A percentile compares a stretch with the other conserved stretches of the same genome.
These are phyloP conservation scores for Anticlea derivata DNA, from an alignment of 2,888 invertebrate genomes.

Conservation along the genomic window DNA sequence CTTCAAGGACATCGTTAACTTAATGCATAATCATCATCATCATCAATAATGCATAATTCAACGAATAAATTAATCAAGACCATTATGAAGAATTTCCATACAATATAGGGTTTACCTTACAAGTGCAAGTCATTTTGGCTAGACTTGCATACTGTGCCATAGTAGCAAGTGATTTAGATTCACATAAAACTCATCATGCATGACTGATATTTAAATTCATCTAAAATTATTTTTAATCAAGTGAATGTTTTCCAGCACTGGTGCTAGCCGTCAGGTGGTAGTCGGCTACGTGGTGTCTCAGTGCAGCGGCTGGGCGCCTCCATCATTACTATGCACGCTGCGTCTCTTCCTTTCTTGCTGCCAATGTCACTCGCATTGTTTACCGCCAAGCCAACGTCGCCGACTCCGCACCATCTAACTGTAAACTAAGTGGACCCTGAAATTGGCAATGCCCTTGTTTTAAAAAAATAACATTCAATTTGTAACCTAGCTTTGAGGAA, in stretches of 20 bases:
- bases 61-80: too few species aligned
- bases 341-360: constrained; percentile 80
- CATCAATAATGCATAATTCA: too few species aligned
- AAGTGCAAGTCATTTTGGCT: too few species aligned
- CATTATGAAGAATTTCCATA: too few species aligned
- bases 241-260: constrained; percentile 32
- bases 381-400: constrained; percentile 51
- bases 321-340: constrained; percentile 68
- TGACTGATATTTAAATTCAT: too few species aligned
- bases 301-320: constrained; percentile 46
- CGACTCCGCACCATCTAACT: constrained; percentile 64
- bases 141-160: too few species aligned
- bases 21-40: too few species aligned
- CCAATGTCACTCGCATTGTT: constrained; percentile 79
- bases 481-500: constrained; percentile 54
- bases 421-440: constrained; percentile 79
- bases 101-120: too few species aligned
- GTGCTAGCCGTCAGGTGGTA: constrained; percentile 28
- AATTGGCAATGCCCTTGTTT: constrained; percentile 81
- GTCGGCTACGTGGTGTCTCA: constrained; percentile 41
- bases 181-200: too few species aligned
- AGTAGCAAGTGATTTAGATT: too few species aligned
- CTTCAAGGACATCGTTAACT: too few species aligned
- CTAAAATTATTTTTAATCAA: too few species aligned
- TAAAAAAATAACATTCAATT: constrained; percentile 35